These are phyloP conservation scores for Hypothenemus hampei DNA, from an alignment of 1,140 invertebrate genomes.

Conservation along the genomic window DNA sequence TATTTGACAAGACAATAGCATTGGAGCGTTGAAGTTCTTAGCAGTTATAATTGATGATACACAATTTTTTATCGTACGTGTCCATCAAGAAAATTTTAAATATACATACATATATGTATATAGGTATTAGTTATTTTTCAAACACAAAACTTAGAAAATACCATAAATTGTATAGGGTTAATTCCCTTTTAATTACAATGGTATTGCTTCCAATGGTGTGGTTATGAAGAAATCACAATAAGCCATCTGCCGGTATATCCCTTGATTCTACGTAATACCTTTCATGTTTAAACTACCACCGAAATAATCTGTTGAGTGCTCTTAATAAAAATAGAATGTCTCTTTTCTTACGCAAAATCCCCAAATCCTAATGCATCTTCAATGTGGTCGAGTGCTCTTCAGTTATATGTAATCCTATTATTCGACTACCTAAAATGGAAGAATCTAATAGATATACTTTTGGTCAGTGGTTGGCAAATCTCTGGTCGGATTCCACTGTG, in stretches of 20 bases:
- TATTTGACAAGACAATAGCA: conserved; percentile 16
- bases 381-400: conserved; percentile 5
- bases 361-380: conserved; percentile 2
- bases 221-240: too few species aligned
- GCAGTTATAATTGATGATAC: conserved; percentile 11
- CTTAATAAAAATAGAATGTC: conserved; percentile 9
- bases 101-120: too few species aligned
- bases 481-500: too few species aligned
- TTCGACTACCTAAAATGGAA: neutral
- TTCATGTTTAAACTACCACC: conserved; percentile 12
- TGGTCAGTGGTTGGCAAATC: too few species aligned
- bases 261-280: neutral
- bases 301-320: conserved; percentile 6
- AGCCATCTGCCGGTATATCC: neutral
- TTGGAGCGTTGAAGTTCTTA: conserved; percentile 7
- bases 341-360: conserved; percentile 8
- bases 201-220: too few species aligned
- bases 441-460: too few species aligned
- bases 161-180: too few species aligned
- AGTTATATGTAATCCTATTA: neutral
- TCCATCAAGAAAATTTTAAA: neutral
- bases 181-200: too few species aligned
- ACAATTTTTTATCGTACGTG: neutral
- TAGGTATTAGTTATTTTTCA: too few species aligned
- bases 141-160: too few species aligned